These are phyloP conservation scores for Spisula subtruncata DNA, from an alignment of 2,888 invertebrate species.

Conservation along the genomic window DNA sequence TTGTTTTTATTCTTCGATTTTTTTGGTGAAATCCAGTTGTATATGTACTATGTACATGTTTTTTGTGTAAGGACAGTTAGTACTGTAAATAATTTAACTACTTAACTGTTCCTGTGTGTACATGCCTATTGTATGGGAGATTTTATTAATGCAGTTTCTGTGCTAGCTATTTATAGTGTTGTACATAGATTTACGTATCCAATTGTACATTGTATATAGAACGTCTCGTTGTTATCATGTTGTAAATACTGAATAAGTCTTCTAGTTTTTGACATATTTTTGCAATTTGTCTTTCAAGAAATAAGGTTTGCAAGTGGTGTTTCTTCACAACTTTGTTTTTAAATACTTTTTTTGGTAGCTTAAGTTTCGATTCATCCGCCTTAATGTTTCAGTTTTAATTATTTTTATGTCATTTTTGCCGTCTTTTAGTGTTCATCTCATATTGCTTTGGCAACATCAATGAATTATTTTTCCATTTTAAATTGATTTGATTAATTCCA, in stretches of 20 bases:
- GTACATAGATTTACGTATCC: background rate
- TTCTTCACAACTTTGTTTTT: slow-evolving; percentile 6
- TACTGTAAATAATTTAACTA: no score
- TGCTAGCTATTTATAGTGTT: background rate
- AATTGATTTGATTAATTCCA: background rate
- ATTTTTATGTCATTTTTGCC: background rate
- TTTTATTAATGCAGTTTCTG: background rate
- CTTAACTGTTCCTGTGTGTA: background rate
- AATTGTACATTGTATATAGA: background rate
- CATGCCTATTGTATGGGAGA: background rate
- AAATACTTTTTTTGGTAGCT: background rate
- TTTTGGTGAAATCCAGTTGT: background rate
- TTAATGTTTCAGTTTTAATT: background rate
- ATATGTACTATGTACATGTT: background rate
- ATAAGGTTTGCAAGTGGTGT: slow-evolving; percentile 21
- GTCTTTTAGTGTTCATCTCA: background rate
- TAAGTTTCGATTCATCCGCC: background rate
- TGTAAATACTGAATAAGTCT: slow-evolving; percentile 20
- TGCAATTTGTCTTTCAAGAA: slow-evolving; percentile 31
- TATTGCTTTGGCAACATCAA: background rate
- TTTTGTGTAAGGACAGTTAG: background rate
- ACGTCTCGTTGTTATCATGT: background rate
- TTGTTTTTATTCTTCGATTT: background rate
- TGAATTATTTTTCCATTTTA: background rate
- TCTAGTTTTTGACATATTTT: slow-evolving; percentile 29